Evolutionary conservation across 2,888 invertebrate genomes (phyloP), one percentile per base, ranked within the genome.

Genomic region (Stramonita haemastoma): DNA sequence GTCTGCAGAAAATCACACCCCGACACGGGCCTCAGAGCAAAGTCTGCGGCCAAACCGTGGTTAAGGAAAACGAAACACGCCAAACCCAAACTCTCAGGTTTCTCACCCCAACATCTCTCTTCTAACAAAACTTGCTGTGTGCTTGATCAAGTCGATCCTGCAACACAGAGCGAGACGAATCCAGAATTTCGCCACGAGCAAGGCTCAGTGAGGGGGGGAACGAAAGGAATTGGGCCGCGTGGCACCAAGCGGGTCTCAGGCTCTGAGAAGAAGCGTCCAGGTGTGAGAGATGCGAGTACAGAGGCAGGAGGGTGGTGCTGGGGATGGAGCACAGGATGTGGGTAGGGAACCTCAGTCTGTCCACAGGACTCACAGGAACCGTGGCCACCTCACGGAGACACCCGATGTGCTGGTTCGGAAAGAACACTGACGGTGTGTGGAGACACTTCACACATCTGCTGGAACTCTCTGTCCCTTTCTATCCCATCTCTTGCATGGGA

Each of bases 291-390:
- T 34, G 32, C 17, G 5, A 19, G 32, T 13, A 11, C 5, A 29
- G 34, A 34, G 34, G 34, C 22, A 32, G 81, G 81, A 81, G 19
- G 34, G 81, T 34, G 81, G 81, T 34, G 81, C 19, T 81, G 81
- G 34, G 34, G 11, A 29, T 32, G 32, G 81, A 81, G 81, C 32
- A 32, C 13, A 32, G 32, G 5, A 81, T 81, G 81, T 81, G 32
- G 34, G 81, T 81, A 34, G 81, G 81, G 13, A 81, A 81, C 81
- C 29, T 81, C 36, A 34, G 29, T 34, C 81, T 81, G 34, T 81
- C 81, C 81, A 81, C 81, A 34, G 81, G 81, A 19, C 81, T 81
- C 15, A 81, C 81, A 32, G 34, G 34, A 8, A 81, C 81, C 32
- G 81, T 34, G 81, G 81, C 81, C 34, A 34, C 29, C 19, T 32